phyloP scores from a whole-genome alignment of 1,140 invertebrate species.

The Archivesica marissinica region DNA sequence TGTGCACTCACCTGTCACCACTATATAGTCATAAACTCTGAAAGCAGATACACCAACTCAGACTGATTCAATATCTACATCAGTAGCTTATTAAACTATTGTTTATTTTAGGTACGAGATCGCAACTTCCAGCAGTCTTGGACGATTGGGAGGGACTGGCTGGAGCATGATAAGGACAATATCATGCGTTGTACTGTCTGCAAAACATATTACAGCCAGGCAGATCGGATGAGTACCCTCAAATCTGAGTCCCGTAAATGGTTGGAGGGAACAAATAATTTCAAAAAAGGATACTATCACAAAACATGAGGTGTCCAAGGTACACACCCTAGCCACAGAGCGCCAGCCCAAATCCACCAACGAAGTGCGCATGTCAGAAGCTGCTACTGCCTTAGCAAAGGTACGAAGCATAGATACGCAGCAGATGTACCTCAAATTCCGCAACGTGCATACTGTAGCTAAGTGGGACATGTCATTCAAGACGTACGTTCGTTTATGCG shows the following conservation, averaged over 20 bases:
- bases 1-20: no score
- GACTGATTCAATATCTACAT: no score
- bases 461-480: conserved; percentile 37
- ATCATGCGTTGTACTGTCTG: no score
- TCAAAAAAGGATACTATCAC: conserved; percentile 7
- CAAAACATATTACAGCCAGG: no score
- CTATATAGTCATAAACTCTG: no score
- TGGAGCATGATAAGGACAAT: no score
- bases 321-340: background rate
- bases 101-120: no score
- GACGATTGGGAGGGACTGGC: no score
- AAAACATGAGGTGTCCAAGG: conserved; percentile 2
- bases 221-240: background rate
- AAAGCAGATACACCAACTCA: no score
- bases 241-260: background rate
- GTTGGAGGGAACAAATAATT: background rate
- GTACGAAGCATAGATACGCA: background rate
- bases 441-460: conserved; percentile 40
- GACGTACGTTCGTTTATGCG: conserved; percentile 16
- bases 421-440: background rate
- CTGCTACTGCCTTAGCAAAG: background rate
- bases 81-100: no score
- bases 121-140: no score
- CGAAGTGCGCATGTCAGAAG: background rate
- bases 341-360: background rate